Evolutionary conservation across 2,797 vertebrate genomes (phyloP), one percentile per base, ranked within the genome.

Genomic region (Potorous gilbertii): DNA sequence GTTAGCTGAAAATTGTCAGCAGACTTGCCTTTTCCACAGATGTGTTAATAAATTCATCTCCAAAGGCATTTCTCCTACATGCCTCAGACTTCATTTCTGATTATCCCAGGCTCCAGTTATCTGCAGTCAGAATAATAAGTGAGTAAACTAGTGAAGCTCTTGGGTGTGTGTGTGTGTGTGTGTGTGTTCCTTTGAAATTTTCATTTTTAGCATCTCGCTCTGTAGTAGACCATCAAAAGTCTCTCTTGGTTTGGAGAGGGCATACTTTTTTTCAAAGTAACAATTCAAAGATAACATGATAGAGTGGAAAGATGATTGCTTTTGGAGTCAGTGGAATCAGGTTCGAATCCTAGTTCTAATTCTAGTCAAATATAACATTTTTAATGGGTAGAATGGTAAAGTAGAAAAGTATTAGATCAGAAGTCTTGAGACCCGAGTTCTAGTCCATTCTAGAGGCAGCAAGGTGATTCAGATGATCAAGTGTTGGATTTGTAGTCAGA

Each of bases 61-160:
- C 95, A 95, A n/a, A n/a, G n/a, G 81, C 40, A 46, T 91, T 95
- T 93, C 87, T 93, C n/a, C 11, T 90, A 4, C 21, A 27, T 90
- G 21, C 34, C 46, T 57, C 62, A 93, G 57, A 59, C 81, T 91
- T 89, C n/a, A 55, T 95, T 91, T 91, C 66, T 92, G 52, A 91
- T 54, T 62, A 55, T 55, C 92, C 27, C 46, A 54, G 89, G 46
- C 54, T 40, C 16, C 34, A 34, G 14, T 91, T 55, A 89, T n/a
- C 95, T 87, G 34, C 21, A 93, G 4, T 87, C 54, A 92, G 11
- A 91, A 91, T 55, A 89, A 52, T 92, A 81, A 91, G 56, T 90
- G 93, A 95, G 52, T 40, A 13, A 91, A 14, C 74, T 50, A 56
- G 52, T 31, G 55, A 93, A 54, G 21, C 55, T 91, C 56, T 40